Conservation (phyloP, 2,113 vertebrate species). For the Pseudorasbora parva region DNA sequence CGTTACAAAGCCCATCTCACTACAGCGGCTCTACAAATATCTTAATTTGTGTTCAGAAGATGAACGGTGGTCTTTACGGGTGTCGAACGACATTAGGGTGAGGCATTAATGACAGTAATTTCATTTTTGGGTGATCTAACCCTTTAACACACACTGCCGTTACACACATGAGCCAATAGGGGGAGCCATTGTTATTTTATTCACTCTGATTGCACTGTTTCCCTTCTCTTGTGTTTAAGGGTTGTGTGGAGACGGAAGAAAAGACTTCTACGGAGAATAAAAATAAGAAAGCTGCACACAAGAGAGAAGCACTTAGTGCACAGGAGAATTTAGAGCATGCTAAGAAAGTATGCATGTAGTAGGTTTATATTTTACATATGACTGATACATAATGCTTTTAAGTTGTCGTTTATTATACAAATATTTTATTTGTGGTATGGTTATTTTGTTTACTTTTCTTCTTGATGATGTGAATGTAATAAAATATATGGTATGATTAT, state of each 20-base stretch:
- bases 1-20: no score
- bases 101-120: no score
- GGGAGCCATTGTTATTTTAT: constrained; percentile 47
- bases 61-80: no score
- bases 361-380: background rate
- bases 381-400: background rate
- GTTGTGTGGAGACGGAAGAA: constrained; percentile 55
- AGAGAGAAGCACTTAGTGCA: constrained; percentile 61
- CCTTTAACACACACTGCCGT: background rate
- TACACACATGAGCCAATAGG: constrained; percentile 46
- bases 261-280: constrained; percentile 48
- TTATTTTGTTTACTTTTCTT: background rate
- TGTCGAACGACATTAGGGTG: no score
- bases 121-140: no score
- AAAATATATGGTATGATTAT: background rate
- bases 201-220: background rate
- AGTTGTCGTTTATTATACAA: constrained; percentile 38
- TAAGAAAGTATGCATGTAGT: constrained; percentile 68
- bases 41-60: no score
- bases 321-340: constrained; percentile 56
- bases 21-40: no score
- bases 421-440: background rate
- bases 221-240: constrained; percentile 57
- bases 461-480: background rate
- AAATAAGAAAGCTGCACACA: constrained; percentile 56